Conservation (phyloP, 2,888 invertebrate genomes). For the Cheilosia vulpina region DNA sequence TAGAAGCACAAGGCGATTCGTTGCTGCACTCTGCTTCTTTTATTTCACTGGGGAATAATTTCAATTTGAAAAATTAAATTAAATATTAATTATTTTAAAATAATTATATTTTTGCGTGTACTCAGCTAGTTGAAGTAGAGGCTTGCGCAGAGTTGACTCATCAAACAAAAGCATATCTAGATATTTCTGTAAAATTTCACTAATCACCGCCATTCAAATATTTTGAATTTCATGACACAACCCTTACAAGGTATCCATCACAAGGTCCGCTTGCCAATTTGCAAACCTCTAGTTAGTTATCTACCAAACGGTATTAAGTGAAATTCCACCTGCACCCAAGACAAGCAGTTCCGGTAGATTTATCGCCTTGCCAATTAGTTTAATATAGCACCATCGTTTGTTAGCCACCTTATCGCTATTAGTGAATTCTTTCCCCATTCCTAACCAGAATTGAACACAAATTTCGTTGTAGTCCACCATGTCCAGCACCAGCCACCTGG, state of each 20-base stretch:
- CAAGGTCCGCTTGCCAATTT: neutral
- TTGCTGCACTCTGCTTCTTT: no score
- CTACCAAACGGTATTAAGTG: neutral
- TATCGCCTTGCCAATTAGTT: constrained; percentile 73
- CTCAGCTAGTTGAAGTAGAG: no score
- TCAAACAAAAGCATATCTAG: no score
- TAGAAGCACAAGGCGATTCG: no score
- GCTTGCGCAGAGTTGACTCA: no score
- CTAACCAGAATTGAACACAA: constrained; percentile 42
- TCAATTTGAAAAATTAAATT: no score
- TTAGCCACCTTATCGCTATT: constrained; percentile 70
- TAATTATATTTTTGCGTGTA: no score
- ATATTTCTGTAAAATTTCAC: no score
- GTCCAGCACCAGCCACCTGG: constrained; percentile 52
- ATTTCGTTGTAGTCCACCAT: constrained; percentile 38
- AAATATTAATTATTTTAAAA: no score
- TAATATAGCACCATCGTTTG: constrained; percentile 71
- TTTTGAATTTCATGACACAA: no score
- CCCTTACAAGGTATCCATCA: neutral
- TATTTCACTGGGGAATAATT: no score
- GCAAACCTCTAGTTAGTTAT: neutral
- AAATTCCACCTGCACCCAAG: constrained; percentile 49
- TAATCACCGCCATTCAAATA: no score
- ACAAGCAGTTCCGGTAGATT: constrained; percentile 48
- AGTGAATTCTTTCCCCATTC: constrained; percentile 58